Evolutionary conservation across 2,888 invertebrate species (phyloP), one percentile per base, ranked within the genome.

Genomic region (Hanleya hanleyi): DNA sequence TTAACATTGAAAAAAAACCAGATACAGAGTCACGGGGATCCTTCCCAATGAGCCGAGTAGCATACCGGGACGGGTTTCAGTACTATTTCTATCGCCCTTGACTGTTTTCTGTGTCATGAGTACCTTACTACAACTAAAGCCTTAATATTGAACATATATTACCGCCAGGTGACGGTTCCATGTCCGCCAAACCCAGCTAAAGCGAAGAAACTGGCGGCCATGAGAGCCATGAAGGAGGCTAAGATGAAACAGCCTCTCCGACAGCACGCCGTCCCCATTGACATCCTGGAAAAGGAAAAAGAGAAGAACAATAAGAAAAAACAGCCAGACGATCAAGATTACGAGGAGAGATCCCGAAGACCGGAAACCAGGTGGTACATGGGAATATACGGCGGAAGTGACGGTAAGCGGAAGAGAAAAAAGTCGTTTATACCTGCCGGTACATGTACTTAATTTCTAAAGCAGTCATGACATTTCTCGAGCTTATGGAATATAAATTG

Each of bases 151-250:
- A 26, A 22, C 49, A 22, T n/a, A n/a, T n/a, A 69, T 64, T 29
- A 18, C 15, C 18, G 51, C 1, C 65, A 80, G 88, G 79, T 88
- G 15, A 87, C 87, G 0, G 70, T 89, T 0, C 87, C 89, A 0
- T 86, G 85, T 68, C 88, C 89, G 1, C 86, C 89, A 15, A 89
- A 89, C 71, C 89, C 89, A 0, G 86, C 84, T 1, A 87, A 86
- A 70, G 87, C 86, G 0, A 84, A 84, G 77, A 87, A 87, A 66
- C 78, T 86, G 18, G 88, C 88, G 0, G 84, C 83, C 9, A 82
- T 85, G 76, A 76, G 86, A 66, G 86, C 86, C 65, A 75, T 83
- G 29, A 87, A 86, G 67, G 88, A 88, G 65, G 88, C 85, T 57
- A 86, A 86, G 73, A 87, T 87, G 86, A 87, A 85, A 67, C 79